phyloP scores from a whole-genome alignment of 1,140 invertebrate genomes.

The Drosophila kanapiae region DNA sequence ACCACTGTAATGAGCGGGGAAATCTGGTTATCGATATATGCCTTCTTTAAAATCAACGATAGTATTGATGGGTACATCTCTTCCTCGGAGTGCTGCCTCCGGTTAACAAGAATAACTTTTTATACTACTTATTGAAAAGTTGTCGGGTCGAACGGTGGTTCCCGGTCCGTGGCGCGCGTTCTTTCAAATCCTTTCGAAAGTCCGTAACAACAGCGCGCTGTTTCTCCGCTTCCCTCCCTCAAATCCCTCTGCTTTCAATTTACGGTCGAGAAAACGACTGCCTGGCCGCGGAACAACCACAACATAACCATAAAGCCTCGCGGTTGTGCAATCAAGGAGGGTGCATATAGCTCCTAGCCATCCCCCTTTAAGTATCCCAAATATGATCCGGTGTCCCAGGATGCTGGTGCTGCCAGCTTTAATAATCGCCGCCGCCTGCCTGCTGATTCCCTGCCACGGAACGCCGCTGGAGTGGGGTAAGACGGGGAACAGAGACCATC shows the following conservation, averaged over 20 bases:
- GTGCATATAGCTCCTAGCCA: conserved; percentile 19
- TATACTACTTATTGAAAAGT: conserved; percentile 8
- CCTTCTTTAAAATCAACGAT: too few relatives aligned
- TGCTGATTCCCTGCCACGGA: conserved; percentile 24
- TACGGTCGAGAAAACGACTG: conserved; percentile 4
- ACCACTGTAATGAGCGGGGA: too few relatives aligned
- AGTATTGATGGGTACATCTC: too few relatives aligned
- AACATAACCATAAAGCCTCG: conserved; percentile 36
- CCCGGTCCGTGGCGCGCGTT: conserved; percentile 25
- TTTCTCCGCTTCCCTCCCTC: conserved; percentile 6
- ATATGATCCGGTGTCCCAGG: conserved; percentile 25
- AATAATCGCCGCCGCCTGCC: conserved; percentile 22
- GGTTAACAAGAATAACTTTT: background rate
- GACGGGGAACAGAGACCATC: conserved; percentile 4
- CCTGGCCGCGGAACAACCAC: background rate
- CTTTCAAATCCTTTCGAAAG: conserved; percentile 18
- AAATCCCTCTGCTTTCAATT: background rate
- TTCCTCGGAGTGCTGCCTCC: background rate
- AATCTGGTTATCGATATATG: too few relatives aligned
- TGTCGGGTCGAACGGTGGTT: conserved; percentile 22
- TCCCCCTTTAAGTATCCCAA: background rate
- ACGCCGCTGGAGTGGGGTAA: conserved; percentile 48
- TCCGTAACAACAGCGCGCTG: conserved; percentile 5
- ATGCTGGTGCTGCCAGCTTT: conserved; percentile 10
- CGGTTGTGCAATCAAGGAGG: conserved; percentile 42